Evolutionary conservation across 1,140 invertebrate species (phyloP).

Genomic region (Brachionus paranguensis): DNA sequence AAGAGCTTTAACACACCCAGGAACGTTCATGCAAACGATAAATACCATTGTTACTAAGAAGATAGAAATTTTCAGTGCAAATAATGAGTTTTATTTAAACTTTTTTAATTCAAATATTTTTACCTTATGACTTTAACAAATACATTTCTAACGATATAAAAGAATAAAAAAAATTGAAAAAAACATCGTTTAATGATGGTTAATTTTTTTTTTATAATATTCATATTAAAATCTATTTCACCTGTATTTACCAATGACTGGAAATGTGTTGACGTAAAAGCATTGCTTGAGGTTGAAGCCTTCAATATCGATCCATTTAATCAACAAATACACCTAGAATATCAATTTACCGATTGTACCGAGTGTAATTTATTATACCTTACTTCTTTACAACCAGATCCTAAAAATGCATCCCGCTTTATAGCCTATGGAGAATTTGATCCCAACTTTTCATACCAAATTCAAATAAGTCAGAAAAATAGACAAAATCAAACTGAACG

Average conservation of each 20-base stretch:
- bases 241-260: not conserved
- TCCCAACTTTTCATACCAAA: not conserved
- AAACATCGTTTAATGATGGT: not conserved
- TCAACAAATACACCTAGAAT: not conserved
- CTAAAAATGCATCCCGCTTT: not conserved
- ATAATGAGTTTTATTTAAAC: not conserved
- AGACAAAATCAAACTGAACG: not conserved
- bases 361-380: not conserved
- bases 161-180: not conserved
- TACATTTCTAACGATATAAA: not conserved
- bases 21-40: not conserved
- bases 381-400: not conserved
- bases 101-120: not conserved
- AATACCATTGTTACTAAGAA: not conserved
- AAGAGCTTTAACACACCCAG: not conserved
- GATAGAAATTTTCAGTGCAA: not conserved
- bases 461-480: constrained; percentile 7
- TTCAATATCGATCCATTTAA: not conserved
- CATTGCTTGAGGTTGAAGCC: not conserved
- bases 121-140: not conserved
- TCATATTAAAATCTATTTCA: not conserved
- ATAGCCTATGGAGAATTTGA: not conserved
- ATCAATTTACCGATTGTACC: constrained; percentile 2
- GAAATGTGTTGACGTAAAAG: not conserved
- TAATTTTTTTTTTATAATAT: not conserved